Evolutionary conservation across 2,113 vertebrate genomes (phyloP).

Genomic region (Zosterops borbonicus): DNA sequence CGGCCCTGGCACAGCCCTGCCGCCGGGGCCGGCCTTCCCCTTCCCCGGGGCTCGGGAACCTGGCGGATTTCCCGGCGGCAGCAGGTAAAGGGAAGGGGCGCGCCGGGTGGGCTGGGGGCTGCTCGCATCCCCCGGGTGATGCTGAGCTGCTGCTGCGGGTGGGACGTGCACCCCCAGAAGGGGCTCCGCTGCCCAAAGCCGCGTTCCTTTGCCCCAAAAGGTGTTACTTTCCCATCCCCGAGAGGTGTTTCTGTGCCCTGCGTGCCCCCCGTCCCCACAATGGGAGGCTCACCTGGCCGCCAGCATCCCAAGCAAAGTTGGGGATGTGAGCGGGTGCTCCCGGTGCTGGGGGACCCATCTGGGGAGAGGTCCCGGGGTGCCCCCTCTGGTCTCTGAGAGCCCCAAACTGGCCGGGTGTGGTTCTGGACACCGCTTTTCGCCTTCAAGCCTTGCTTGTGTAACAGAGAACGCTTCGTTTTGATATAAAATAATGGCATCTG

Average conservation of each 20-base stretch:
- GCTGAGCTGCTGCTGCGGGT: not conserved
- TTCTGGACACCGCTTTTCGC: not conserved
- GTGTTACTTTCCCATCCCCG: not conserved
- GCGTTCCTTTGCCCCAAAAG: not conserved
- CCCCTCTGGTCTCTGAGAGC: not conserved
- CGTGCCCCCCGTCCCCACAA: not conserved
- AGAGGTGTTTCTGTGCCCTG: not conserved
- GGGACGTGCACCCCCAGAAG: not conserved
- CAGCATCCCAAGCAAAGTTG: not conserved
- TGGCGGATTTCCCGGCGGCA: not conserved
- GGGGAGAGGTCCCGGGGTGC: not conserved
- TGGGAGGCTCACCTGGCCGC: not conserved
- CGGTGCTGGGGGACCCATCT: not conserved
- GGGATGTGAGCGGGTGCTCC: not conserved
- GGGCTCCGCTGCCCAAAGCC: not conserved
- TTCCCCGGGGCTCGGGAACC: not conserved
- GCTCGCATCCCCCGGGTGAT: not conserved
- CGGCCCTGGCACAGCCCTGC: not conserved
- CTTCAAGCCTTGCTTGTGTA: not conserved
- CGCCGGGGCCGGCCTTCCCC: not conserved
- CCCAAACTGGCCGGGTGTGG: not conserved
- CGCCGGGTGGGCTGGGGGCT: not conserved
- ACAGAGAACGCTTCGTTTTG: not conserved
- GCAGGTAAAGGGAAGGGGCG: slow-evolving; percentile 4
- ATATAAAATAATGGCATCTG: not conserved